phyloP scores from a whole-genome alignment of 1,140 invertebrate species.

The Anoplophora glabripennis region DNA sequence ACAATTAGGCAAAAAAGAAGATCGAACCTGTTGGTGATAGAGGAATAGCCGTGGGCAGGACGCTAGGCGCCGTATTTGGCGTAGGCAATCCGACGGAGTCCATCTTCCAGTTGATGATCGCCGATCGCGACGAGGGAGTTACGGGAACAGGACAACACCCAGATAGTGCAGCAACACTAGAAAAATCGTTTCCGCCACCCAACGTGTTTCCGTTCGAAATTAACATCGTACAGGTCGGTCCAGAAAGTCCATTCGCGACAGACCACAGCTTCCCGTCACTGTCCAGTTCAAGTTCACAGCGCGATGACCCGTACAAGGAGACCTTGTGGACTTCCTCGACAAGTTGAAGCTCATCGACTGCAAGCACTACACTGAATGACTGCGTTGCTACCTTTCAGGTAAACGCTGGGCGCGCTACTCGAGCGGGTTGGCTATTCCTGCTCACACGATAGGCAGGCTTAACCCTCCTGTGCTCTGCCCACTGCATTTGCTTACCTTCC shows the following conservation, averaged over 20 bases:
- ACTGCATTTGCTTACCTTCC: slow-evolving; percentile 42
- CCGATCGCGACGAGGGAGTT: slow-evolving; percentile 35
- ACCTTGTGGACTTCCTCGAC: too few relatives aligned
- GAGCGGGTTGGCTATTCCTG: slow-evolving; percentile 46
- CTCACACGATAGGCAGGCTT: slow-evolving; percentile 47
- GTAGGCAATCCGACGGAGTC: slow-evolving; percentile 45
- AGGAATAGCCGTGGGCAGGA: slow-evolving; percentile 39
- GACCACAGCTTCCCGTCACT: not conserved
- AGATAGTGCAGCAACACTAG: slow-evolving; percentile 45
- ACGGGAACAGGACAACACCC: slow-evolving; percentile 47
- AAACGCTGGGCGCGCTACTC: slow-evolving; percentile 38
- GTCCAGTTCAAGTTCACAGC: not conserved
- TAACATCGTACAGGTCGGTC: slow-evolving; percentile 37
- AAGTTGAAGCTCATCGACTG: slow-evolving; percentile 44
- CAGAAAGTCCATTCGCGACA: slow-evolving; percentile 1
- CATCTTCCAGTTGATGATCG: slow-evolving; percentile 50
- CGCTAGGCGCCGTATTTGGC: slow-evolving; percentile 43
- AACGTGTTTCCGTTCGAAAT: slow-evolving; percentile 44
- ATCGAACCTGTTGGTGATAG: slow-evolving; percentile 46
- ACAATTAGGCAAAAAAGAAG: too few relatives aligned
- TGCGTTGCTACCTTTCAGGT: slow-evolving; percentile 46
- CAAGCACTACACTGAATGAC: slow-evolving; percentile 50
- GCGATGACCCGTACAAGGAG: slow-evolving; percentile 5
- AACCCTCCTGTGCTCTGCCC: slow-evolving; percentile 42
- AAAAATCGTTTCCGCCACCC: slow-evolving; percentile 46